Evolutionary conservation across 2,888 invertebrate genomes (phyloP), one percentile per base, ranked within the genome.

Genomic region (Xestia rhomboidea): DNA sequence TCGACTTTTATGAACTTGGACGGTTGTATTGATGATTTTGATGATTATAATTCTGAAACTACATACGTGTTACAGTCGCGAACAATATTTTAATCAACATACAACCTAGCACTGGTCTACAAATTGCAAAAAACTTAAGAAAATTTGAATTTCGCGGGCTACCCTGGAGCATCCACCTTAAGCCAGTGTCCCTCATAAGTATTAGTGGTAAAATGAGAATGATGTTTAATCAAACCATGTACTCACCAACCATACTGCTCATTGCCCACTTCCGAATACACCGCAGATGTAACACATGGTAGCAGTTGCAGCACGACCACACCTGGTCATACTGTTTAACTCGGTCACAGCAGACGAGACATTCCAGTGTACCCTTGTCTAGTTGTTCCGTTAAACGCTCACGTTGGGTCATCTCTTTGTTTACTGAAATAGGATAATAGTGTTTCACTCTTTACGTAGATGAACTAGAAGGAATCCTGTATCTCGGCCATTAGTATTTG

Each of bases 201-300:
- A 30, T 18, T 30, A 8, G 60, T 60, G 30, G n/a, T 2, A 15
- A 63, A 63, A 24, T 38, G 1, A 10, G 8, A 41, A 41, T 41
- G 1, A 64, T 1, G 4, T n/a, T n/a, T 41, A 24, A 38, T 2
- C 46, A 70, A 51, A 0, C 49, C 10, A 18, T 67, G 0, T 86
- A 93, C 95, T 94, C 90, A 97, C 97, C 97, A 77, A 97, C 97
- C 92, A 98, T 97, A 38, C 99, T 98, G 81, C 98, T 98, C 85
- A 97, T 97, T 0, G 99, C 99, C 99, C 99, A 99, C 90, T 98
- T 98, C 86, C 98, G 97, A 79, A 99, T 98, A 93, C 99, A 99
- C 81, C 97, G 97, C 24, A 99, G 97, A 96, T 99, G 99, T 83
- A 99, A 97, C 74, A 99, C 98, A 93, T 99, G 99, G 95, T 98